Conservation (phyloP, 2,797 vertebrate genomes). For the Poecilia velifera region DNA sequence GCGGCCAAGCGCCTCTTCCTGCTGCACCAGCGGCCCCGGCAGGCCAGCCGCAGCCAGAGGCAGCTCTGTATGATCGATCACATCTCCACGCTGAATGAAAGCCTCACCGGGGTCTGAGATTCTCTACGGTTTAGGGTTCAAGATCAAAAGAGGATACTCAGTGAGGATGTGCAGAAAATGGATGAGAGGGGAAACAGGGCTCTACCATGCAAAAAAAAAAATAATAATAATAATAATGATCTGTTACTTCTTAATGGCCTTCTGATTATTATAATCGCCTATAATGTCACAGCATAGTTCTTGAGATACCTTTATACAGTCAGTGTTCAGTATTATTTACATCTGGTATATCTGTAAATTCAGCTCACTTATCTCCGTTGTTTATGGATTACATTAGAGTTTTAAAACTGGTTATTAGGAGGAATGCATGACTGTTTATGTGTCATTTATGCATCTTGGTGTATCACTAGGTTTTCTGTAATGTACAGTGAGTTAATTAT, state of each 20-base stretch:
- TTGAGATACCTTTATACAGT: conserved; percentile 7
- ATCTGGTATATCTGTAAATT: background rate
- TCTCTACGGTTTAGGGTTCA: conserved; percentile 6
- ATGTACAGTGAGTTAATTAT: background rate
- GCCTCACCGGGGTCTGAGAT: conserved; percentile 68
- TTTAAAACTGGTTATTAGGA: background rate
- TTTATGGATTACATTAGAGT: background rate
- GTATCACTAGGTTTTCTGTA: background rate
- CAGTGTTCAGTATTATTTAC: conserved; percentile 21
- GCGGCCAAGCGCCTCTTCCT: conserved; percentile 86
- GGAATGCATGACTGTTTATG: background rate
- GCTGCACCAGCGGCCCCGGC: conserved; percentile 47
- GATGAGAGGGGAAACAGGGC: background rate
- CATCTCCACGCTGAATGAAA: conserved; percentile 73
- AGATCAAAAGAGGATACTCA: background rate
- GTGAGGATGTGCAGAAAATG: conserved; percentile 12
- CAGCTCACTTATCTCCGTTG: background rate
- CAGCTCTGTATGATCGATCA: conserved; percentile 66
- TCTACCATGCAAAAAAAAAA: conserved; percentile 25
- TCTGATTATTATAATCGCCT: conserved; percentile 19
- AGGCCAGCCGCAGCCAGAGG: conserved; percentile 45
- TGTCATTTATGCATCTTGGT: background rate
- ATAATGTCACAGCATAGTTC: background rate
- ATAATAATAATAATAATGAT: conserved; percentile 7
- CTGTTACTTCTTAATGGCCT: conserved; percentile 16